These are phyloP conservation scores for Egretta garzetta DNA, from an alignment of 2,113 vertebrate genomes.

Conservation along the genomic window DNA sequence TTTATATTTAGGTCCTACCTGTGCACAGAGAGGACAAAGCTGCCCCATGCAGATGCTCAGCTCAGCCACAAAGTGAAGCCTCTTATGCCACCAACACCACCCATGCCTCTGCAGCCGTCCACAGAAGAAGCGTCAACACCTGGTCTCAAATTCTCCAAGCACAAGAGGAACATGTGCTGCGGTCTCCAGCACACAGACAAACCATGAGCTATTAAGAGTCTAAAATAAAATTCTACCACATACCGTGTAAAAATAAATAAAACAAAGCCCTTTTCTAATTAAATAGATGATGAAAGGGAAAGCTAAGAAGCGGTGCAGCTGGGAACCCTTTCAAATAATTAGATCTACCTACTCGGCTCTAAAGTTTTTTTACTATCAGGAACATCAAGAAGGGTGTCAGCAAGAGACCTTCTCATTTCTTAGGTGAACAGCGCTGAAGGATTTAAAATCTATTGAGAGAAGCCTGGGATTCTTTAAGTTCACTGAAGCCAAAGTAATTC, in stretches of 20 bases:
- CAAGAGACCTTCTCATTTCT: conserved; percentile 45
- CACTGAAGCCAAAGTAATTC: conserved; percentile 66
- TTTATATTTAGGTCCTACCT: background rate
- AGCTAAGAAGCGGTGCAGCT: conserved; percentile 20
- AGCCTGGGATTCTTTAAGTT: conserved; percentile 57
- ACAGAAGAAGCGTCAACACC: background rate
- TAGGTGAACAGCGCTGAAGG: conserved; percentile 53
- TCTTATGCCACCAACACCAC: background rate
- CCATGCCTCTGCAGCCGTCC: background rate
- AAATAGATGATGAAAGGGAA: conserved; percentile 54
- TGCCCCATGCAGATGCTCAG: background rate
- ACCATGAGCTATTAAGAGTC: background rate
- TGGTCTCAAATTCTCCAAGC: background rate
- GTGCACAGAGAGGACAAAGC: background rate
- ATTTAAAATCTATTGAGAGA: conserved; percentile 62
- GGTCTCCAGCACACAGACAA: background rate
- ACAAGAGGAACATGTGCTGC: background rate
- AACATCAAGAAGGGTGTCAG: conserved; percentile 63
- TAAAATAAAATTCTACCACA: background rate
- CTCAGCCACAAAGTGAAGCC: background rate
- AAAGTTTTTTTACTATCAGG: conserved; percentile 28
- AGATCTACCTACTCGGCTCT: conserved; percentile 51
- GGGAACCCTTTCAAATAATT: conserved; percentile 55
- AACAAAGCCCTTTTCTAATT: conserved; percentile 46
- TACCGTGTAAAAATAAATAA: conserved; percentile 7